These are phyloP conservation scores for Dendrolimus kikuchii DNA, from an alignment of 1,140 invertebrate genomes.

Conservation along the genomic window DNA sequence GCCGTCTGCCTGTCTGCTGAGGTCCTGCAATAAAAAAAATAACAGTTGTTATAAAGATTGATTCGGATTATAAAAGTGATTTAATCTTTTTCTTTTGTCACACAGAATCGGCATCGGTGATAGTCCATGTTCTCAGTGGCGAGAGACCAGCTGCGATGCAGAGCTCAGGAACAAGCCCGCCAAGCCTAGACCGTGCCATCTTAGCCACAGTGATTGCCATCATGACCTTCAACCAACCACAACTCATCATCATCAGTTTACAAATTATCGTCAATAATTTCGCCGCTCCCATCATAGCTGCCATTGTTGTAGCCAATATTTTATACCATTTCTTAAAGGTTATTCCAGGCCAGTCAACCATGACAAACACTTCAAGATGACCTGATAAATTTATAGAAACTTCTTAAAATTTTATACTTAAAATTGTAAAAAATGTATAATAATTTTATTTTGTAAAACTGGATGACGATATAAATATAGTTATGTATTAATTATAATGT, in stretches of 20 bases:
- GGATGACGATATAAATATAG: no score
- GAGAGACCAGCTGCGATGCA: slow-evolving; percentile 85
- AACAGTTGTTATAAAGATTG: no score
- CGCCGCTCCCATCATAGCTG: slow-evolving; percentile 11
- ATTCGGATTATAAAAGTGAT: neutral
- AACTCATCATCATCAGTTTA: slow-evolving; percentile 15
- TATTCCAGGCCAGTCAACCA: slow-evolving; percentile 4
- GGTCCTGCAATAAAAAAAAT: no score
- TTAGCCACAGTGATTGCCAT: slow-evolving; percentile 28
- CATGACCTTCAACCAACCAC: slow-evolving; percentile 25
- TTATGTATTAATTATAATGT: neutral
- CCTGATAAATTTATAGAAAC: slow-evolving; percentile 11
- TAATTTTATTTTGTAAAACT: neutral
- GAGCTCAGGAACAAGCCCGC: slow-evolving; percentile 73
- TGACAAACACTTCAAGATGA: slow-evolving; percentile 20
- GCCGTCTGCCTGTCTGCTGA: no score
- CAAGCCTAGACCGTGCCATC: slow-evolving; percentile 35
- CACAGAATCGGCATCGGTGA: slow-evolving; percentile 76
- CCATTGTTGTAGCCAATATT: slow-evolving; percentile 11
- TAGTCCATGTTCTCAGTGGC: slow-evolving; percentile 78
- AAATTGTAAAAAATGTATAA: neutral
- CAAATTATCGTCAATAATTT: slow-evolving; percentile 18
- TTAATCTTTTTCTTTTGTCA: neutral
- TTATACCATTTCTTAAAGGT: slow-evolving; percentile 8
- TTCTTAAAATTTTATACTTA: slow-evolving; percentile 4